These are phyloP conservation scores for Cranoglanis bouderius DNA, from an alignment of 2,113 vertebrate species.

Conservation along the genomic window DNA sequence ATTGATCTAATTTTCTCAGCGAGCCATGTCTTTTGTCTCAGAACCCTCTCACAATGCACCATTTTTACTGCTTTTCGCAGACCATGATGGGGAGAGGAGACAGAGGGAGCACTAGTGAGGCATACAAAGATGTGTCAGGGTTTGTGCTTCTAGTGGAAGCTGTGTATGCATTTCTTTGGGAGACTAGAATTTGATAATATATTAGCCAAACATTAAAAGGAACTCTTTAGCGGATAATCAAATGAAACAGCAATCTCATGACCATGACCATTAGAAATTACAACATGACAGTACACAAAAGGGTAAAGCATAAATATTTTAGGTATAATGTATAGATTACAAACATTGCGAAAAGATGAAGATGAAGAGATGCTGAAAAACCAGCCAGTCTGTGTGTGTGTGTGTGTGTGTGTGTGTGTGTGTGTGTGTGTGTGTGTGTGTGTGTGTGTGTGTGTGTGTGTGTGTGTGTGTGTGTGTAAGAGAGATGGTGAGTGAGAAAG, in stretches of 20 bases:
- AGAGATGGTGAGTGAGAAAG: conserved; percentile 48
- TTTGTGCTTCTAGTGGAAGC: not conserved
- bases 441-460: conserved; percentile 1
- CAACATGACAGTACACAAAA: conserved; percentile 21
- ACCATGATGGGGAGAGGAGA: conserved; percentile 65
- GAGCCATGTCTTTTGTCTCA: conserved; percentile 67
- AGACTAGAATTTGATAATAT: conserved; percentile 45
- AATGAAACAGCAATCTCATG: conserved; percentile 22
- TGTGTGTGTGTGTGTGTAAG: conserved; percentile 7
- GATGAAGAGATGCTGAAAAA: conserved; percentile 6
- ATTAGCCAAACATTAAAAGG: not conserved
- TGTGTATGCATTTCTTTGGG: conserved; percentile 6
- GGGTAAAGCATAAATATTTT: conserved; percentile 1
- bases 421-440: not conserved
- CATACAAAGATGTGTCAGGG: not conserved
- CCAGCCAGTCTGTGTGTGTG: conserved; percentile 14
- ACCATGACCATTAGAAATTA: conserved; percentile 15
- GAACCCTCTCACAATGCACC: conserved; percentile 73
- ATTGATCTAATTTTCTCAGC: conserved; percentile 39
- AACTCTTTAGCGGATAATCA: not conserved
- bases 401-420: not conserved
- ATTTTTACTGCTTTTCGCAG: conserved; percentile 77
- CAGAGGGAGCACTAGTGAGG: conserved; percentile 51
- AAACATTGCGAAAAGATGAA: not conserved
- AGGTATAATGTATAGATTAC: not conserved